Base-by-base conservation (phyloP, 2,888 invertebrate species). In the Scaptomyza polygonia region DNA sequence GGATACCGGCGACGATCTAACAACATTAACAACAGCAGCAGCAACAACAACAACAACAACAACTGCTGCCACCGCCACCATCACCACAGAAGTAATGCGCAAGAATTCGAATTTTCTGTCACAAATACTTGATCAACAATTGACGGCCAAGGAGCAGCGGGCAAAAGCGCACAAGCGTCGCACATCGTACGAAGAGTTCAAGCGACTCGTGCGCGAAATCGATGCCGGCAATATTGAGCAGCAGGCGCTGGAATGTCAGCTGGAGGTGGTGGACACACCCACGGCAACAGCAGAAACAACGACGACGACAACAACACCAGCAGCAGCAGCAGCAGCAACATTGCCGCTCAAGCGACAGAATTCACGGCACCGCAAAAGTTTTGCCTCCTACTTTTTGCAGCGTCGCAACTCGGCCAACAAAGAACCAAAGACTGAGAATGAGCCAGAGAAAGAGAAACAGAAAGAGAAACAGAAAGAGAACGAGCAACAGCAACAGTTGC, bases 131-230 rank as follows among this genome's bases (percentile, higher is more conserved):
- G 91, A 90, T 81, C 89, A 90, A 30, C 88, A 91, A 65, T 73
- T 90, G 69, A 79, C 86, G 73, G 79, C 87, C 62, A 84, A 90
- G 69, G 90, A 91, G 65, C 88, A 91, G 59, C 79, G 84, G 44
- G 90, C 86, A 69, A 92, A 92, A 67, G 90, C 90, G 43, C 90
- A 90, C 61, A 88, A 89, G 62, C 90, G 92, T 27, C 89, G 92
- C 66, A 92, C 92, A 74, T 92, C 92, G 9, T 92, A 92, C 67
- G 92, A 92, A 72, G 92, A 92, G 79, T 92, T 92, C 63, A 92
- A 92, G 71, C 90, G 89, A 63, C 84, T 91, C 58, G 90, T 91
- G 49, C 88, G 89, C 69, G 91, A 92, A 69, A 89, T 89, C 64
- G 91, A 91, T 61, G 77, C 67, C 56, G 71, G 59, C 48, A 64